Evolutionary conservation across 2,797 vertebrate species (phyloP), one percentile per base, ranked within the genome.

Genomic region (Hypotaenidia okinawae): DNA sequence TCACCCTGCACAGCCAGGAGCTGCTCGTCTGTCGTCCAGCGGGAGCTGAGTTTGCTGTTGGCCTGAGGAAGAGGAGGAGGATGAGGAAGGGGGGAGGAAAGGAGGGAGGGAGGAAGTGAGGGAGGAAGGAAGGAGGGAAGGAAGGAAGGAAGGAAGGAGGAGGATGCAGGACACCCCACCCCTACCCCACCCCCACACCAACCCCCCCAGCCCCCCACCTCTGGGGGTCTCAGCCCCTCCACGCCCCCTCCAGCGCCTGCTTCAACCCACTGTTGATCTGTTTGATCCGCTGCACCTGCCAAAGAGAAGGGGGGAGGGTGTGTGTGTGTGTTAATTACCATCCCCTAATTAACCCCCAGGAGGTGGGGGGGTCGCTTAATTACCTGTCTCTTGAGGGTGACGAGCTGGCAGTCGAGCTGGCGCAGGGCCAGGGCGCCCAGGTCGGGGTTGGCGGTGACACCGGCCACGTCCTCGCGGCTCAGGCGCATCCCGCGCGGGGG

Each of bases 401-500:
- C 98, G 49, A 99, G 97, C 96, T 99, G 98, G 3, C 98, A 98
- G 96, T 99, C 99, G 39, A 99, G 98, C 80, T 98, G 99, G 25
- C 98, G 98, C 55, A 99, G 96, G 0, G 98, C 98, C 58, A 98
- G 81, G 49, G 97, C 95, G 14, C 99, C 99, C 10, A 98, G 95
- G n/a, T 99, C 98, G 0, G 98, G 97, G 91, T 98, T 98, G 33
- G 98, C 97, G 0, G 98, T 99, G 59, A 99, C 96, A 0, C 98
- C 94, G 1, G 97, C 97, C 81, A 99, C 98, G 95, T 99, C 99
- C 18, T 97, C 97, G 33, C 98, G 99, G 66, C 98, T 98, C 92
- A 99, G 98, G 96, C 99, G 96, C 99, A 99, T 99, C 97, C 99
- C 99, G 82, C 99, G 99, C 28, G 99, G 99, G 0, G 99, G 99